Evolutionary conservation across 2,113 vertebrate species (phyloP), one percentile per base, ranked within the genome.

Genomic region (Orcinus orca): DNA sequence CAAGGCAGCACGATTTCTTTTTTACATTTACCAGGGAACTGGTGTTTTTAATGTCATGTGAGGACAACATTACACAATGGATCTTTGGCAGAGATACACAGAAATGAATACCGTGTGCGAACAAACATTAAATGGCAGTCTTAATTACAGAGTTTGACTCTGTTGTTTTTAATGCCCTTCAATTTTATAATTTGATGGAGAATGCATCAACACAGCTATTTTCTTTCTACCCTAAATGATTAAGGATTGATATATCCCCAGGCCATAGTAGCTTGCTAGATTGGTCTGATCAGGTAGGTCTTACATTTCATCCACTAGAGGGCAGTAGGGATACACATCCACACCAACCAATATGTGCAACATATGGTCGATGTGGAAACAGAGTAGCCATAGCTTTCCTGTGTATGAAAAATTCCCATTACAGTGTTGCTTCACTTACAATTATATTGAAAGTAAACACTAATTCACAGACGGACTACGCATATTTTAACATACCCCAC

Each of bases 41-140:
- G 98, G 98, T 98, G 96, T 98, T 98, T 98, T 98, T 97, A 98
- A 96, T 98, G 98, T 98, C 98, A 98, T 98, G 93, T 97, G 97
- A 98, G 98, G 98, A 98, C 98, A 98, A 96, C 98, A 98, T 98
- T 98, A 98, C 98, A 98, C 98, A 98, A 98, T 98, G 97, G 97
- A 36, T 97, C 96, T 98, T 97, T 98, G 98, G 98, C 98, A 98
- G 96, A 96, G 93, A 98, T 95, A 97, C 97, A 97, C 97, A 98
- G 98, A 98, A 98, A 98, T 98, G 97, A 98, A 98, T 98, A 98
- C 98, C 98, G 98, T 98, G 98, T 98, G 97, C 93, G 97, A 98
- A 97, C 97, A 98, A 98, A 98, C 98, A 98, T 98, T 98, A 98
- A 98, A 98, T 98, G 97, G 98, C 98, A 97, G 97, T 97, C 97